Evolutionary conservation across 2,888 invertebrate genomes (phyloP).

Genomic region (Agonopterix heracliana): DNA sequence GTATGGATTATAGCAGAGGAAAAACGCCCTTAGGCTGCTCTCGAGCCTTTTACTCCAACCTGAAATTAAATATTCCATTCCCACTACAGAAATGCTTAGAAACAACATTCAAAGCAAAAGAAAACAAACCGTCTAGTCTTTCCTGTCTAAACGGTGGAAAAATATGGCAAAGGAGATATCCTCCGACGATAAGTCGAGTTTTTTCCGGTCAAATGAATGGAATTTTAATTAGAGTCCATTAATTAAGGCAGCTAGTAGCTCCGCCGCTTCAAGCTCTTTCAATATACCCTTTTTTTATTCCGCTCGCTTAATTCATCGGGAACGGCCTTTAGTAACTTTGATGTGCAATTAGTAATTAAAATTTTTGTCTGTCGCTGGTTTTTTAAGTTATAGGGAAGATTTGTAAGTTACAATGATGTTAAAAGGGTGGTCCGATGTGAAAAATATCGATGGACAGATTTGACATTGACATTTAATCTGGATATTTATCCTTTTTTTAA

Average conservation of each 20-base stretch:
- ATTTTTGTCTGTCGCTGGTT: neutral
- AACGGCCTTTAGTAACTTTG: constrained; percentile 20
- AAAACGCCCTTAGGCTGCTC: no score
- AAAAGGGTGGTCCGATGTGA: no score
- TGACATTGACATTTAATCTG: no score
- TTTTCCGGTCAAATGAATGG: constrained; percentile 60
- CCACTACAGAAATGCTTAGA: neutral
- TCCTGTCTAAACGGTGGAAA: neutral
- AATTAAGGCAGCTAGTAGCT: constrained; percentile 54
- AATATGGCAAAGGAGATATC: constrained; percentile 6
- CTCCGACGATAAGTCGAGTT: constrained; percentile 23
- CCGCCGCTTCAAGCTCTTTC: constrained; percentile 27
- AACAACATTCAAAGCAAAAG: no score
- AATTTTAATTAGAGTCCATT: constrained; percentile 70
- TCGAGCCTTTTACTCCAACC: neutral
- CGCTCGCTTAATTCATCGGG: constrained; percentile 17
- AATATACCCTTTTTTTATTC: constrained; percentile 15
- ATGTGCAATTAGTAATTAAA: constrained; percentile 16
- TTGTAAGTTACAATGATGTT: no score
- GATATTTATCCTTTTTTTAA: no score
- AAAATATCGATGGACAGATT: no score
- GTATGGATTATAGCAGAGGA: no score
- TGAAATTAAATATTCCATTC: neutral
- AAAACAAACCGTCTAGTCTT: no score
- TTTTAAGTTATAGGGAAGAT: neutral